phyloP scores from a whole-genome alignment of 1,140 invertebrate species.

The Drosophila mauritiana region DNA sequence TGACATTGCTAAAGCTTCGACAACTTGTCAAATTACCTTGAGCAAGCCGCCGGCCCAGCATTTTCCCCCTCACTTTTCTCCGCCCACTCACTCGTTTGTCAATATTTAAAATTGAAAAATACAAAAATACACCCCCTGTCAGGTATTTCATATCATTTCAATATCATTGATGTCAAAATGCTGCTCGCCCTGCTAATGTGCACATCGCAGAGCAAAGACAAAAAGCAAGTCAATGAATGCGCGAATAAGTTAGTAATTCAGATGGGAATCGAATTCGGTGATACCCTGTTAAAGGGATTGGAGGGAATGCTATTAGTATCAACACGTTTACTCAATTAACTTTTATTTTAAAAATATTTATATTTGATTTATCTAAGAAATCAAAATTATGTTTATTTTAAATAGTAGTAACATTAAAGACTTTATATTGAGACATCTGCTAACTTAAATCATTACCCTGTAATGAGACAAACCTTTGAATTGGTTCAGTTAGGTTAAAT shows the following conservation, averaged over 20 bases:
- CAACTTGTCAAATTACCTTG: constrained; percentile 81
- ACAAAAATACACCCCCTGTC: constrained; percentile 26
- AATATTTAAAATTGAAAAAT: constrained; percentile 83
- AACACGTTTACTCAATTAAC: no score
- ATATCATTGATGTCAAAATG: constrained; percentile 75
- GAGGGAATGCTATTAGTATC: not conserved
- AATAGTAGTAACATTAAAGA: not conserved
- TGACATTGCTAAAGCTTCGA: constrained; percentile 71
- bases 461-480: not conserved
- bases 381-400: not conserved
- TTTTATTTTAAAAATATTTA: no score
- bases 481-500: constrained; percentile 8
- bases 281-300: not conserved
- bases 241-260: constrained; percentile 14
- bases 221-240: constrained; percentile 68
- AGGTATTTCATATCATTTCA: constrained; percentile 77
- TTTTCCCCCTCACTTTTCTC: not conserved
- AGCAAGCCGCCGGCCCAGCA: constrained; percentile 42
- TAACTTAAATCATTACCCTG: not conserved
- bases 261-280: not conserved
- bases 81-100: constrained; percentile 45
- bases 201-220: constrained; percentile 39
- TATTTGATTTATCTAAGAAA: no score
- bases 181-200: constrained; percentile 59
- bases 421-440: not conserved